Conservation (phyloP, 2,888 invertebrate genomes). For the Ramazzottius varieornatus region DNA sequence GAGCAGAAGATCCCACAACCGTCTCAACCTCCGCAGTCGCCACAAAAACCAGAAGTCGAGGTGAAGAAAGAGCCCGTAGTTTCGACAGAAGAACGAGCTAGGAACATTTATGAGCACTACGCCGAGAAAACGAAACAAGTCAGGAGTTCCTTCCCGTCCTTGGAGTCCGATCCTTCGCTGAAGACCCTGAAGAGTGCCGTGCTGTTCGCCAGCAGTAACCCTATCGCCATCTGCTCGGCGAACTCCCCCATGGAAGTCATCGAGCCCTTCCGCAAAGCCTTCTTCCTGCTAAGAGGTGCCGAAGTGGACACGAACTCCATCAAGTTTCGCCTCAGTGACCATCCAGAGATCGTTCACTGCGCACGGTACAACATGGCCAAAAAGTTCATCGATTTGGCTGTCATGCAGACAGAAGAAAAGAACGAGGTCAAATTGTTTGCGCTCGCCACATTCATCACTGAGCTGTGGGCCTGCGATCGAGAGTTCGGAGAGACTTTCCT, state of each 20-base stretch:
- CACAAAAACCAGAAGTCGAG: too few relatives aligned
- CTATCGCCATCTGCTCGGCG: neutral
- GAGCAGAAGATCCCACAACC: too few relatives aligned
- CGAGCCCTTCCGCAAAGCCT: neutral
- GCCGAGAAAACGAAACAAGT: neutral
- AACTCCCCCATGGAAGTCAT: conserved; percentile 1
- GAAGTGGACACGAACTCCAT: neutral
- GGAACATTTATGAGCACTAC: neutral
- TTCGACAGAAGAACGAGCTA: neutral
- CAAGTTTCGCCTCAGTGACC: neutral
- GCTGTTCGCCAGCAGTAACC: neutral
- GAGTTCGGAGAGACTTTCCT: neutral
- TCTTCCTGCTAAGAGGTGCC: neutral
- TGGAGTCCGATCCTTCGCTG: neutral
- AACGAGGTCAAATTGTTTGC: neutral
- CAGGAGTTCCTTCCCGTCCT: neutral
- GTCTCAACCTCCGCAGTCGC: too few relatives aligned
- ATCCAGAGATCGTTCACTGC: neutral
- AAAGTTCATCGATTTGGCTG: neutral
- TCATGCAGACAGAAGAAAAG: neutral
- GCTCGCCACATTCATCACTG: neutral
- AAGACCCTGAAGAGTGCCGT: neutral
- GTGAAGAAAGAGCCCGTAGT: too few relatives aligned
- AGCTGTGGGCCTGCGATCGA: neutral
- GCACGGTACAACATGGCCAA: conserved; percentile 2